Conservation (phyloP, 2,888 invertebrate species). For the Mamestra brassicae region DNA sequence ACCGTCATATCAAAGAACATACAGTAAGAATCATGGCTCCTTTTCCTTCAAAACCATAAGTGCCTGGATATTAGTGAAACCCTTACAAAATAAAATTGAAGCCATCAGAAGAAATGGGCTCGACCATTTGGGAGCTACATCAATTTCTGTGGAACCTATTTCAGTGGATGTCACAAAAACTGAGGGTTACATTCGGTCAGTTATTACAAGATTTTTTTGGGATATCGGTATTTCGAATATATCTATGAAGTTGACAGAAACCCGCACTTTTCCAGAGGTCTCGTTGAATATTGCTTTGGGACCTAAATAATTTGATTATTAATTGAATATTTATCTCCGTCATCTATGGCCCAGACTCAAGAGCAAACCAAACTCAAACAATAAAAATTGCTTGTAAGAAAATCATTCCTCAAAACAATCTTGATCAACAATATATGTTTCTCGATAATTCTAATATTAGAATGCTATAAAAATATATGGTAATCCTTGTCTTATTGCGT, state of each 20-base stretch:
- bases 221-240: slow-evolving; percentile 23
- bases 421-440: neutral
- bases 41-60: slow-evolving; percentile 15
- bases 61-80: slow-evolving; percentile 24
- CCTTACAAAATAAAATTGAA: slow-evolving; percentile 71
- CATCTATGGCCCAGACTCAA: too few relatives aligned
- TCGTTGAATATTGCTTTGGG: neutral
- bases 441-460: neutral
- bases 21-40: neutral
- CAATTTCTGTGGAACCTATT: slow-evolving; percentile 61
- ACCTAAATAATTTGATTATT: neutral
- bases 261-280: neutral
- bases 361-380: too few relatives aligned
- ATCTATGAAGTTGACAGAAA: slow-evolving; percentile 4
- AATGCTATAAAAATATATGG: neutral
- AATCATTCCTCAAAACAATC: neutral
- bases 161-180: slow-evolving; percentile 64
- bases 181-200: slow-evolving; percentile 64
- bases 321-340: neutral
- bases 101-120: slow-evolving; percentile 71
- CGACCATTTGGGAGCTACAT: slow-evolving; percentile 62
- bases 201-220: slow-evolving; percentile 60
- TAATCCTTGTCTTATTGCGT: too few relatives aligned
- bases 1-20: too few relatives aligned
- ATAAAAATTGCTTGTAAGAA: neutral